Evolutionary conservation across 2,113 vertebrate species (phyloP).

Genomic region (Sapajus apella): DNA sequence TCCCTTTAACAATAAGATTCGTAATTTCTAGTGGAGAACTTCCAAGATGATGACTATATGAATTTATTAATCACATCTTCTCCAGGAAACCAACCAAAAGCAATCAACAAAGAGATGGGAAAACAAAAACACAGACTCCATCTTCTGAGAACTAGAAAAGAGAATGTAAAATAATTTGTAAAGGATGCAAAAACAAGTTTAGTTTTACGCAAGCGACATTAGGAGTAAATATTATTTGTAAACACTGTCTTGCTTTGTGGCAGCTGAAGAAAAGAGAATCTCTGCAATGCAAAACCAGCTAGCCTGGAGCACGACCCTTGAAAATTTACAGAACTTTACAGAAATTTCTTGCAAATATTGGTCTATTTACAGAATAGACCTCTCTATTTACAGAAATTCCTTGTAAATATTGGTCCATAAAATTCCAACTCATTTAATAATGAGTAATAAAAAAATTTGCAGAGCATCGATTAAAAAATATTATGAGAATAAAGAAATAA

Average conservation of each 20-base stretch:
- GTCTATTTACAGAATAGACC: too few species aligned
- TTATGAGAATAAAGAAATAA: not conserved
- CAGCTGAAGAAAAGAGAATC: not conserved
- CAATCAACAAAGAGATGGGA: not conserved
- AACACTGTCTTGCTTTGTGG: not conserved
- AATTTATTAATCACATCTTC: not conserved
- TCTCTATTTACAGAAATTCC: not conserved
- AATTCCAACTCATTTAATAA: not conserved
- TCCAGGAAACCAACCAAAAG: not conserved
- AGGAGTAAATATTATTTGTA: not conserved
- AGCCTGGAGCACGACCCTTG: not conserved
- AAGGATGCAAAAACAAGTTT: not conserved
- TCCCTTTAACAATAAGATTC: not conserved
- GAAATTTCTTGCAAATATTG: too few species aligned
- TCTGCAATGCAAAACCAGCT: not conserved
- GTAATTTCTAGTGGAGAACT: not conserved
- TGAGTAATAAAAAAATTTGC: not conserved
- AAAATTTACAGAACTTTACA: too few species aligned
- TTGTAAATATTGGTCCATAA: not conserved
- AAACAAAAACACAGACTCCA: not conserved
- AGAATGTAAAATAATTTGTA: not conserved
- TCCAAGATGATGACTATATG: not conserved
- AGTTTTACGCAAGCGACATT: not conserved
- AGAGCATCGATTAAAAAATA: not conserved
- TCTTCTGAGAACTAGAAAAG: not conserved